Conservation (phyloP, 2,113 vertebrate species). For the Urocynchramus pylzowi region DNA sequence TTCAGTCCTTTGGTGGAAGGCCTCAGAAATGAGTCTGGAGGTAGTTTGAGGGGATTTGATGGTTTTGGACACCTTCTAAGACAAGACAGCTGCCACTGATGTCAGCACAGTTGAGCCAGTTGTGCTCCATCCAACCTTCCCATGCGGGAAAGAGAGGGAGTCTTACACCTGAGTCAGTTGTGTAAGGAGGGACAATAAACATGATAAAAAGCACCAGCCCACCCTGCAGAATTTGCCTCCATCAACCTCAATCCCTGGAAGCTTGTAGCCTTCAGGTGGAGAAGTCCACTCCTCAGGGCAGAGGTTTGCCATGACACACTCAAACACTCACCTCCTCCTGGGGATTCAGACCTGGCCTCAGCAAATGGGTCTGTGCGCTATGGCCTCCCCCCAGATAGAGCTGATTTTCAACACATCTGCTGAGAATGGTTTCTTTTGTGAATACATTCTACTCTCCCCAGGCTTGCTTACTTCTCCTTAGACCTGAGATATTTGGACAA, state of each 20-base stretch:
- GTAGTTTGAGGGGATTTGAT: not conserved
- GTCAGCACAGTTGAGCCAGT: not conserved
- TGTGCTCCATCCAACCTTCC: not conserved
- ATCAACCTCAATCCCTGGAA: accelerated
- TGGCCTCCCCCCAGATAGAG: not conserved
- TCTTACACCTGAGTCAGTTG: not conserved
- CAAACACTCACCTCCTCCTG: not conserved
- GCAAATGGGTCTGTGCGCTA: not conserved
- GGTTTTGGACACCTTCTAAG: not conserved
- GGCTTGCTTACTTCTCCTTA: not conserved
- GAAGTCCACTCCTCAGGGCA: not conserved
- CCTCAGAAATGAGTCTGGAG: not conserved
- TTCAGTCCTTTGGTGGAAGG: not conserved
- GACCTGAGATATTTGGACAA: not conserved
- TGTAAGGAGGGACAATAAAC: not conserved
- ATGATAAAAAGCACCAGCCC: not conserved
- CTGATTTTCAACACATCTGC: not conserved
- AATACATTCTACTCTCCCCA: accelerated
- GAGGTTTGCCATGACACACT: not conserved
- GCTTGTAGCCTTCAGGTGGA: too few species aligned
- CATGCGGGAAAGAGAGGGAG: accelerated
- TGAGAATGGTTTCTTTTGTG: not conserved
- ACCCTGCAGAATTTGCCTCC: not conserved
- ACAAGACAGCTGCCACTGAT: not conserved
- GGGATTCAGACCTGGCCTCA: not conserved